Conservation (phyloP, 92 coral and sea anemone genomes). For the Parazoanthus darwini region DNA sequence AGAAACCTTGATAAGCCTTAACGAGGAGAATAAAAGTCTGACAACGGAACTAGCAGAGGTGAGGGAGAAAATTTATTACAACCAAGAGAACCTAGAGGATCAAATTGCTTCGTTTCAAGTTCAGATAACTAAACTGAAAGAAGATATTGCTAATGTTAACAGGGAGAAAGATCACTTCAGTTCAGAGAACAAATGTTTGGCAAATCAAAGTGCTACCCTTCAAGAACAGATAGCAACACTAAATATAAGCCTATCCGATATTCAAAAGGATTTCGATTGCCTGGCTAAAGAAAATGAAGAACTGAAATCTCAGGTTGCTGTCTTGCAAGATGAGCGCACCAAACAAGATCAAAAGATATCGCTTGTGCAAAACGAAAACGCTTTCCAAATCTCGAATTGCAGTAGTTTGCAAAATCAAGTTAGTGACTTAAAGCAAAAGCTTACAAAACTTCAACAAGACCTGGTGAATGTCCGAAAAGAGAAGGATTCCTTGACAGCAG, state of each 20-base stretch:
- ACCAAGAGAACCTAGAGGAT: slow-evolving; percentile 41
- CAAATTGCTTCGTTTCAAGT: slow-evolving; percentile 42
- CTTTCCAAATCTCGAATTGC: neutral
- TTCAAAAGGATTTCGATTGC: neutral
- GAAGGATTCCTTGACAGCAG: slow-evolving; percentile 40
- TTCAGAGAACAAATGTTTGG: slow-evolving; percentile 24
- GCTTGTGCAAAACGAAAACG: slow-evolving; percentile 39
- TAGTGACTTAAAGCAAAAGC: slow-evolving; percentile 16
- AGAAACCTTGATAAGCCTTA: slow-evolving; percentile 34
- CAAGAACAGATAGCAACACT: slow-evolving; percentile 42
- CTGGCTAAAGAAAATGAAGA: slow-evolving; percentile 42
- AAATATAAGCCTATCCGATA: slow-evolving; percentile 34
- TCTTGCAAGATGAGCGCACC: slow-evolving; percentile 22
- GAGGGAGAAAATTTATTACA: neutral
- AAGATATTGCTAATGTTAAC: slow-evolving; percentile 24
- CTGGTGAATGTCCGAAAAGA: slow-evolving; percentile 40
- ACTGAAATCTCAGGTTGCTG: slow-evolving; percentile 41
- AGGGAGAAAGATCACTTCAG: slow-evolving; percentile 3
- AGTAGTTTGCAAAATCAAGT: slow-evolving; percentile 1
- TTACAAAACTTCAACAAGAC: slow-evolving; percentile 46
- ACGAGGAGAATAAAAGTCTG: slow-evolving; percentile 35
- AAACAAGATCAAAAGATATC: slow-evolving; percentile 44
- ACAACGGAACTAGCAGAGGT: slow-evolving; percentile 18
- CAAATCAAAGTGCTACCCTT: slow-evolving; percentile 36
- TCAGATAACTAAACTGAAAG: slow-evolving; percentile 28